These are phyloP conservation scores for Drosophila varians DNA, from an alignment of 1,140 invertebrate species.

Conservation along the genomic window DNA sequence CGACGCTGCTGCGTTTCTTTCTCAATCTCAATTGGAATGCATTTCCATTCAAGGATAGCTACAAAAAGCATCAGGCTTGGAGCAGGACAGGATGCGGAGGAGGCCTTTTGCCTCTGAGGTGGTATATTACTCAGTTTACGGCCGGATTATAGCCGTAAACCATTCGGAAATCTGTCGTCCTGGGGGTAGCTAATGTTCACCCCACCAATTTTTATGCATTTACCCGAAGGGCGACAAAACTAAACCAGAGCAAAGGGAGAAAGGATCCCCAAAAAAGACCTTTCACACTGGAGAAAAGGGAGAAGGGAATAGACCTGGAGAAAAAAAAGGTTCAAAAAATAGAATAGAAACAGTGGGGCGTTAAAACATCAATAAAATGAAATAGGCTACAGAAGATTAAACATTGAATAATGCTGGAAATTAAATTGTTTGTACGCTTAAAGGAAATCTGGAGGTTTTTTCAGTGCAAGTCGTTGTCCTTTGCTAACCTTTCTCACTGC, in stretches of 20 bases:
- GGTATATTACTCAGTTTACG: slow-evolving; percentile 44
- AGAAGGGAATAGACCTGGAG: too few relatives aligned
- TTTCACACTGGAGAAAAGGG: not conserved
- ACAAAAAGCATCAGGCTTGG: not conserved
- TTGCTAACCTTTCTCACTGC: slow-evolving; percentile 8
- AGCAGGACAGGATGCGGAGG: not conserved
- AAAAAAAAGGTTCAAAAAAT: not conserved
- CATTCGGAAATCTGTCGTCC: slow-evolving; percentile 30
- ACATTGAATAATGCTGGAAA: not conserved
- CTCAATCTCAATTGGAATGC: slow-evolving; percentile 49
- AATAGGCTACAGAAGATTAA: not conserved
- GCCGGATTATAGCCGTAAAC: slow-evolving; percentile 51
- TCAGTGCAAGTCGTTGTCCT: slow-evolving; percentile 18
- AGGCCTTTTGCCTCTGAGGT: slow-evolving; percentile 26
- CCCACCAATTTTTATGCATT: slow-evolving; percentile 15
- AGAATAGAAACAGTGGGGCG: not conserved
- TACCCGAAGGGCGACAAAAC: slow-evolving; percentile 21
- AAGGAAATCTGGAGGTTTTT: not conserved
- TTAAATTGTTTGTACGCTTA: not conserved
- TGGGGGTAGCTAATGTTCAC: slow-evolving; percentile 23
- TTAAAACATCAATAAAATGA: not conserved
- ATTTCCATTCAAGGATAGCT: slow-evolving; percentile 55
- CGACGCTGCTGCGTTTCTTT: slow-evolving; percentile 22
- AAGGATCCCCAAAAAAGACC: slow-evolving; percentile 9
- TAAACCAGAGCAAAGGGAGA: slow-evolving; percentile 4